These are phyloP conservation scores for Zenarchopterus dispar DNA, from an alignment of 2,797 vertebrate genomes.

Conservation along the genomic window DNA sequence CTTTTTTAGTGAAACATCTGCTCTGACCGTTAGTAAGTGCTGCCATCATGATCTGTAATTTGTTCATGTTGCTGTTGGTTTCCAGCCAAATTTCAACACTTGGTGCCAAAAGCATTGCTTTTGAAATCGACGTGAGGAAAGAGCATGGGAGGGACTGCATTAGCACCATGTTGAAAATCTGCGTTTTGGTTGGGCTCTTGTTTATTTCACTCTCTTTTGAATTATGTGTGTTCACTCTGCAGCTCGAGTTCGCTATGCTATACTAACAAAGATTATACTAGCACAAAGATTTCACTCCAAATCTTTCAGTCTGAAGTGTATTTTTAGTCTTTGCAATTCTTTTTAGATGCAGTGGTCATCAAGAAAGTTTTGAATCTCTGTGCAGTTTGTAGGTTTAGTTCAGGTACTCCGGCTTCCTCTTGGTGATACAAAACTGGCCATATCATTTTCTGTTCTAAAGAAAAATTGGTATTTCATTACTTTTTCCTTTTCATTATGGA, in stretches of 20 bases:
- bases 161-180: conserved; percentile 39
- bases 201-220: conserved; percentile 49
- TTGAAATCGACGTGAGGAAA: conserved; percentile 39
- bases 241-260: background rate
- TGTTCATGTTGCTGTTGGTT: conserved; percentile 42
- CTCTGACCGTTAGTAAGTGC: conserved; percentile 35
- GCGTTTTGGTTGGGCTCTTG: conserved; percentile 40
- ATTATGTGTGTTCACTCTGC: conserved; percentile 36
- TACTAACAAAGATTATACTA: background rate
- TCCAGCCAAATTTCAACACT: conserved; percentile 30
- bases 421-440: too few relatives aligned
- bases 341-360: too few relatives aligned
- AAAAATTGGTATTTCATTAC: too few relatives aligned
- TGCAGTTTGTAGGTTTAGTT: too few relatives aligned
- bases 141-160: conserved; percentile 51
- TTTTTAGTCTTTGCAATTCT: too few relatives aligned
- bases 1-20: too few relatives aligned
- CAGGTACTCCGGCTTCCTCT: too few relatives aligned
- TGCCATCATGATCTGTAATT: conserved; percentile 31
- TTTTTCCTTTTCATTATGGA: too few relatives aligned
- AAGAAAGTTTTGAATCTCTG: too few relatives aligned
- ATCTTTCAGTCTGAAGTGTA: too few relatives aligned
- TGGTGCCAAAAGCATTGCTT: conserved; percentile 36
- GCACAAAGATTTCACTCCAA: too few relatives aligned
- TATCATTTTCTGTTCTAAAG: too few relatives aligned